Conservation (phyloP, 2,113 vertebrate genomes). For the Saccopteryx leptura region DNA sequence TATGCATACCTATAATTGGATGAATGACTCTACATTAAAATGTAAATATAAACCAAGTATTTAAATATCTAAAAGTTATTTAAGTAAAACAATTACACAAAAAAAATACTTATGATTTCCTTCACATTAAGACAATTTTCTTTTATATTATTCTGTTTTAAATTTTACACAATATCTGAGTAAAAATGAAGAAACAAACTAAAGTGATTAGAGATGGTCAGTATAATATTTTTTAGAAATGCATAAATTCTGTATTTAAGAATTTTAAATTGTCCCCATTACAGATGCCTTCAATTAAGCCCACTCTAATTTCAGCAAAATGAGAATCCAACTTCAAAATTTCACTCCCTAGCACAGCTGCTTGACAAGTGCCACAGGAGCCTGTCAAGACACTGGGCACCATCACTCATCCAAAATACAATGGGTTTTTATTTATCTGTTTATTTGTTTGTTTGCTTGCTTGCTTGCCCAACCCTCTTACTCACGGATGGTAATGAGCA, state of each 20-base stretch:
- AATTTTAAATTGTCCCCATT: conserved; percentile 39
- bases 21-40: not conserved
- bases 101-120: not conserved
- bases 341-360: conserved; percentile 58
- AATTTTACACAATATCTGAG: not conserved
- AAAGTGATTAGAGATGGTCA: conserved; percentile 19
- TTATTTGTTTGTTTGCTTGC: not conserved
- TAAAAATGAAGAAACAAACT: conserved; percentile 1
- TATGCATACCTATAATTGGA: not conserved
- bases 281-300: conserved; percentile 61
- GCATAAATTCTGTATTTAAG: conserved; percentile 41
- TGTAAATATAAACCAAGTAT: conserved; percentile 33
- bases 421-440: not conserved
- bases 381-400: conserved; percentile 52
- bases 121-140: not conserved
- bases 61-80: conserved; percentile 44
- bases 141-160: conserved; percentile 29
- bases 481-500: conserved; percentile 67
- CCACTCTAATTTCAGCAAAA: conserved; percentile 73
- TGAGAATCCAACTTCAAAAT: conserved; percentile 62
- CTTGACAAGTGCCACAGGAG: conserved; percentile 51
- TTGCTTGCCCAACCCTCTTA: conserved; percentile 41
- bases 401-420: conserved; percentile 52
- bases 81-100: conserved; percentile 15
- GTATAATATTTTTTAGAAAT: conserved; percentile 31